phyloP scores from a whole-genome alignment of 2,113 vertebrate species.

The Callaeas wilsoni region DNA sequence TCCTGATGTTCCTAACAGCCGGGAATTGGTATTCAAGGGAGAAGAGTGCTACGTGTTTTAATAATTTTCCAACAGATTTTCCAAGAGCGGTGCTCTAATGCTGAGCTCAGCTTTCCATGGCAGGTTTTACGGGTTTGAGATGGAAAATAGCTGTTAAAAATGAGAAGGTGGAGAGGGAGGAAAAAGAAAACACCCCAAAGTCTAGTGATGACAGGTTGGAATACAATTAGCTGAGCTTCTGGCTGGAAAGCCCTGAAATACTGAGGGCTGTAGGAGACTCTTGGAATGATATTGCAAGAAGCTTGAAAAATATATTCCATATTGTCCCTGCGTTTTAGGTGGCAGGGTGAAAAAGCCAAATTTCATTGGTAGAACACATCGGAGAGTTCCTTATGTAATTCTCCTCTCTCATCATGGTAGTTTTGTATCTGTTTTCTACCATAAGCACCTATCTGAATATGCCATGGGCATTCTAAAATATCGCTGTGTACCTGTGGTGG shows the following conservation, averaged over 20 bases:
- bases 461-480: background rate
- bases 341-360: background rate
- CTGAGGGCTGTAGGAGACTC: background rate
- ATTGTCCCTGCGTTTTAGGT: background rate
- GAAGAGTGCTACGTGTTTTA: background rate
- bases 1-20: rapidly evolving
- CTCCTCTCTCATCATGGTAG: background rate
- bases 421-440: background rate
- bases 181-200: background rate
- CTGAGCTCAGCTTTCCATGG: background rate
- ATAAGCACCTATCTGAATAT: background rate
- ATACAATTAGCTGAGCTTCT: background rate
- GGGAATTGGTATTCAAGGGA: rapidly evolving
- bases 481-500: rapidly evolving
- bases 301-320: background rate
- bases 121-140: background rate
- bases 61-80: background rate
- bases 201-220: background rate
- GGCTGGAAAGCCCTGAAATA: background rate
- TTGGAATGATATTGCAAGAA: background rate
- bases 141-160: background rate
- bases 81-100: background rate
- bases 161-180: background rate
- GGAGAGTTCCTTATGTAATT: background rate
- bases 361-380: background rate